These are phyloP conservation scores for Hirundo rustica DNA, from an alignment of 2,797 vertebrate species.

Conservation along the genomic window DNA sequence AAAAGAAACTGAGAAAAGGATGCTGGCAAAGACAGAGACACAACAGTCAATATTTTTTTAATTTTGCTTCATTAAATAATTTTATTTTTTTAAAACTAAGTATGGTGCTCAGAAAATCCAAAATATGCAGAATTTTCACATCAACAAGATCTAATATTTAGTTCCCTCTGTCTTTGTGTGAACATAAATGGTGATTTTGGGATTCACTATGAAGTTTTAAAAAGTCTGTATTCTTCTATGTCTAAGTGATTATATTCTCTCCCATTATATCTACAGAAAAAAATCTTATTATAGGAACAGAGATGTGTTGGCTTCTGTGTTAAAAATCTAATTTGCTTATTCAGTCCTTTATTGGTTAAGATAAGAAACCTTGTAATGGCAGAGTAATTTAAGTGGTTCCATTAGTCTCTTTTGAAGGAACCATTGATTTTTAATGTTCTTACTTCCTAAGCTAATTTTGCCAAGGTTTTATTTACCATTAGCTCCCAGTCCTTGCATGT, in stretches of 20 bases:
- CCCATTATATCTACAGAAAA: background rate
- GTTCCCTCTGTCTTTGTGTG: background rate
- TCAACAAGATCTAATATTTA: background rate
- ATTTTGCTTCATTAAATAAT: background rate
- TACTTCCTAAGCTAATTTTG: conserved; percentile 50
- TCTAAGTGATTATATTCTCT: background rate
- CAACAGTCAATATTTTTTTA: background rate
- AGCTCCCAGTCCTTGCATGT: conserved; percentile 10
- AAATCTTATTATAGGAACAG: background rate
- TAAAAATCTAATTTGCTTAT: conserved; percentile 43
- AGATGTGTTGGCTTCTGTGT: background rate
- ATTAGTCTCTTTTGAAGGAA: conserved; percentile 35
- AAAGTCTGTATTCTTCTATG: background rate
- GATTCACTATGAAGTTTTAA: background rate
- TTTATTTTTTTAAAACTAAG: background rate
- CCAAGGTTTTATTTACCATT: conserved; percentile 38
- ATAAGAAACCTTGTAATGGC: conserved; percentile 27
- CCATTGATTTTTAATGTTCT: conserved; percentile 57
- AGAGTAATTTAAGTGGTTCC: conserved; percentile 34
- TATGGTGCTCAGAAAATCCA: background rate
- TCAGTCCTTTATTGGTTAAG: conserved; percentile 24
- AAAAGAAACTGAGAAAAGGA: background rate
- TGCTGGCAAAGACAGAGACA: background rate
- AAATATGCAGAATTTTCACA: background rate
- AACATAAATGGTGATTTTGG: background rate